Percentiles rank a stretch among this genome's conserved stretches.
phyloP scores from a whole-genome alignment of 2,113 vertebrate genomes.

The Heteronetta atricapilla region DNA sequence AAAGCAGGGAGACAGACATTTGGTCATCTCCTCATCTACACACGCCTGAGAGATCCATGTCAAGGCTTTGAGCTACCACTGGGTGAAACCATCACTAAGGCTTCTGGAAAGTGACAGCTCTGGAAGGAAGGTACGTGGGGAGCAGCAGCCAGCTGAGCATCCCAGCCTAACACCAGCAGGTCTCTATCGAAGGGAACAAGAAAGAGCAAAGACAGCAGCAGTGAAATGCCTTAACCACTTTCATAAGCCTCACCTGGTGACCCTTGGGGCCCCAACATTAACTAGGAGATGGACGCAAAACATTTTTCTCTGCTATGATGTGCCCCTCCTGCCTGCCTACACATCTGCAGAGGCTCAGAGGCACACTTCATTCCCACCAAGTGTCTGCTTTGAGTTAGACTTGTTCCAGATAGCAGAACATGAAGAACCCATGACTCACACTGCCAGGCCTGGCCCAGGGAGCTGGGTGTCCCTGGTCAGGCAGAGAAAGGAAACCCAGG shows the following conservation, averaged over 20 bases:
- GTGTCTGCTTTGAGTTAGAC: conserved; percentile 9
- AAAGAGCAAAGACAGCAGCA: background rate
- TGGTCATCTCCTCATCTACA: background rate
- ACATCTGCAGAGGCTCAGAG: conserved; percentile 16
- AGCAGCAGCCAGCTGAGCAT: background rate
- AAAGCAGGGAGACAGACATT: background rate
- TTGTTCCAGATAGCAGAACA: conserved; percentile 10
- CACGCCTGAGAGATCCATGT: accelerated
- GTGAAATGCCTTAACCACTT: background rate
- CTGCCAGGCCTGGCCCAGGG: background rate
- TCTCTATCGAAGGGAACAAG: background rate
- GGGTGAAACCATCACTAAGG: background rate
- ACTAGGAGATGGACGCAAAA: background rate
- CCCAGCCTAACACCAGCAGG: background rate
- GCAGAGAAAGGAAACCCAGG: background rate
- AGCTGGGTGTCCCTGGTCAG: background rate
- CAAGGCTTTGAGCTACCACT: background rate
- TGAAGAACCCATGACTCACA: background rate
- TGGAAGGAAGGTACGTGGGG: accelerated
- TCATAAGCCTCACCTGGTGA: background rate
- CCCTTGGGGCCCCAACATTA: background rate
- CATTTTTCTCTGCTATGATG: background rate
- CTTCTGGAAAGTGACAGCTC: background rate
- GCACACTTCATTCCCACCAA: background rate
- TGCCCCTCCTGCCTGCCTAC: background rate